Base-by-base conservation (phyloP, 2,113 vertebrate species). In the Rhabdomys dilectus region DNA sequence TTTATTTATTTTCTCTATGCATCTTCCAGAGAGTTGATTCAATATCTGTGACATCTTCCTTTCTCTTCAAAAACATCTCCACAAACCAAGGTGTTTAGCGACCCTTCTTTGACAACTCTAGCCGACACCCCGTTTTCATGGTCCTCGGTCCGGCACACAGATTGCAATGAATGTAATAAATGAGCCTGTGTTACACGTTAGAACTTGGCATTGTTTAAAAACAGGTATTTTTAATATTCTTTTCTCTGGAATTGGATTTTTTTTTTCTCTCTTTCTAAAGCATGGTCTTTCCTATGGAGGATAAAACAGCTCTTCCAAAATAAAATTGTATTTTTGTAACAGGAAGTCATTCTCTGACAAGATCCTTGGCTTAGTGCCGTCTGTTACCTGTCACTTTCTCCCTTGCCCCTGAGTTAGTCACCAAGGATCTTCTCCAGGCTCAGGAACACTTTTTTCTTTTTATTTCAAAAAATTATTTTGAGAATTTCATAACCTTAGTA, bases 21-120 rank as follows among this genome's bases (percentile, higher is more conserved):
- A 21, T n/a, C 53, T 81, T 22, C 77, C 53, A 81, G 78, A 58
- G 11, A 12, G 34, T 81, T 58, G 53, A 58, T 19, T 58, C 53
- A 13, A 9, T 13, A 36, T 62, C 12, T 48, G 0, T 70, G 9
- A 45, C 45, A 1, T 60, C 84, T 24, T 91, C 72, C 39, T 81
- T 91, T 88, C 76, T 48, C 42, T 88, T 90, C 48, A 56, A 76
- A 95, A 91, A 87, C 34, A 15, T 21, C 39, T 95, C 53, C 64
- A 48, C 24, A 53, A 36, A 45, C 53, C 1, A 26, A 88, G 21
- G 12, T 26, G 48, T 70, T 51, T 10, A 72, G 58, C 19, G 0
- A 24, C n/a, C 6, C 26, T 17, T 56, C 34, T 58, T 12, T 45
- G 9, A 36, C 34, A 9, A 31, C 39, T 56, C 73, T 70, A 26